Percentiles rank a stretch among this genome's conserved stretches.
phyloP scores from a whole-genome alignment of 2,113 vertebrate genomes.

The Sterrhoptilus dennistouni region DNA sequence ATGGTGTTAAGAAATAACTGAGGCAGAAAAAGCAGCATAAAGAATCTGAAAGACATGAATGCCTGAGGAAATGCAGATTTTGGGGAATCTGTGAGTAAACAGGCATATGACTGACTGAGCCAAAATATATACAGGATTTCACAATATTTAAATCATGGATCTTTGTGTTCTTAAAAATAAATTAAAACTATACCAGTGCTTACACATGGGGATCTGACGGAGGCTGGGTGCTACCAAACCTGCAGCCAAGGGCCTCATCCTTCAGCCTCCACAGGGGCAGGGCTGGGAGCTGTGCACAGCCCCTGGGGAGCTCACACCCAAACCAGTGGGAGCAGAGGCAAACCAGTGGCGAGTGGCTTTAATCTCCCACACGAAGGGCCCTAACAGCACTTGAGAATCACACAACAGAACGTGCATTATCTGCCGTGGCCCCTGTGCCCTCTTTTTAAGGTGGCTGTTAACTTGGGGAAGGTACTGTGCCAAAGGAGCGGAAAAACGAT shows the following conservation, averaged over 20 bases:
- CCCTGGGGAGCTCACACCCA: rapidly evolving
- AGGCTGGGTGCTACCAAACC: neutral
- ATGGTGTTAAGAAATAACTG: constrained; percentile 55
- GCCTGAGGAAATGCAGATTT: constrained; percentile 69
- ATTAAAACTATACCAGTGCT: constrained; percentile 59
- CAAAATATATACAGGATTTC: constrained; percentile 70
- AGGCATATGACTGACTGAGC: constrained; percentile 68
- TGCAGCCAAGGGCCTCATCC: constrained; percentile 7
- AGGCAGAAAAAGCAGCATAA: constrained; percentile 58
- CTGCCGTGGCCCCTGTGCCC: neutral
- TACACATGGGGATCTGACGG: constrained; percentile 14
- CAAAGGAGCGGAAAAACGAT: constrained; percentile 59
- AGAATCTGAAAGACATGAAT: constrained; percentile 65
- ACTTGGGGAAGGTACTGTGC: constrained; percentile 41
- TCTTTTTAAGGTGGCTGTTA: constrained; percentile 47
- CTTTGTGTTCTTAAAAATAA: constrained; percentile 72
- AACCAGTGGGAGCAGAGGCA: neutral
- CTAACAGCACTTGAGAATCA: neutral
- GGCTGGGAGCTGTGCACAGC: neutral
- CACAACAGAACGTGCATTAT: neutral
- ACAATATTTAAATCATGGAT: constrained; percentile 71
- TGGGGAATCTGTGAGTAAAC: constrained; percentile 73
- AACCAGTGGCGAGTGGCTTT: neutral
- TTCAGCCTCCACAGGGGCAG: neutral
- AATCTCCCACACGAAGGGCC: neutral